Evolutionary conservation across 2,888 invertebrate genomes (phyloP).

Genomic region (Apocheima hispidaria): DNA sequence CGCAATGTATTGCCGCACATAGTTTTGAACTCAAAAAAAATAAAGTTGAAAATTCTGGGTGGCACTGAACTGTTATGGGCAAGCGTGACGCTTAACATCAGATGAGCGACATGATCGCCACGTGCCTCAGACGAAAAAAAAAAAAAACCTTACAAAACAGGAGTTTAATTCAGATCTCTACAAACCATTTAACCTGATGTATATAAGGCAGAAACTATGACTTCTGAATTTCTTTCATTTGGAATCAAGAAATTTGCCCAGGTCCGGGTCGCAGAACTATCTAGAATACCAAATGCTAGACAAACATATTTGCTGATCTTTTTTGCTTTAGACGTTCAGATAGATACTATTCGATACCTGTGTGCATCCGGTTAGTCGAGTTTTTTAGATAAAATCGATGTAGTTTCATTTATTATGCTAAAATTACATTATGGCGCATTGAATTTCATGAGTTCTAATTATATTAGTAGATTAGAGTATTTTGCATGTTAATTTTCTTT

Average conservation of each 20-base stretch:
- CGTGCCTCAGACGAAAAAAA: too few species aligned
- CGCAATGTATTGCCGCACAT: too few species aligned
- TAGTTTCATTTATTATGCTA: background rate
- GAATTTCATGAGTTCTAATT: background rate
- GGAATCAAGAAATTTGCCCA: slow-evolving; percentile 13
- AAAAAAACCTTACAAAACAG: too few species aligned
- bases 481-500: background rate
- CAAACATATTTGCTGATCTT: slow-evolving; percentile 47
- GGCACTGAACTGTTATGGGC: too few species aligned
- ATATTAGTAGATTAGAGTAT: background rate
- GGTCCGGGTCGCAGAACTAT: slow-evolving; percentile 33
- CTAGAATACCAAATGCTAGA: slow-evolving; percentile 55
- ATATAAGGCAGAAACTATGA: background rate
- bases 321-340: slow-evolving; percentile 39
- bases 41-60: too few species aligned
- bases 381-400: background rate
- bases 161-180: too few species aligned
- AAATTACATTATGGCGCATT: too few species aligned
- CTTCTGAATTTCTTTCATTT: slow-evolving; percentile 2
- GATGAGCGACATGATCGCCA: too few species aligned
- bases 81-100: too few species aligned
- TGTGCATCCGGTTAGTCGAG: slow-evolving; percentile 47
- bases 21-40: too few species aligned
- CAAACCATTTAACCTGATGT: too few species aligned
- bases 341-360: too few species aligned